A percentile compares a stretch with the other conserved stretches of the same genome.
These are phyloP conservation scores for Muscidifurax raptorellus DNA, from an alignment of 1,140 invertebrate species.

Conservation along the genomic window DNA sequence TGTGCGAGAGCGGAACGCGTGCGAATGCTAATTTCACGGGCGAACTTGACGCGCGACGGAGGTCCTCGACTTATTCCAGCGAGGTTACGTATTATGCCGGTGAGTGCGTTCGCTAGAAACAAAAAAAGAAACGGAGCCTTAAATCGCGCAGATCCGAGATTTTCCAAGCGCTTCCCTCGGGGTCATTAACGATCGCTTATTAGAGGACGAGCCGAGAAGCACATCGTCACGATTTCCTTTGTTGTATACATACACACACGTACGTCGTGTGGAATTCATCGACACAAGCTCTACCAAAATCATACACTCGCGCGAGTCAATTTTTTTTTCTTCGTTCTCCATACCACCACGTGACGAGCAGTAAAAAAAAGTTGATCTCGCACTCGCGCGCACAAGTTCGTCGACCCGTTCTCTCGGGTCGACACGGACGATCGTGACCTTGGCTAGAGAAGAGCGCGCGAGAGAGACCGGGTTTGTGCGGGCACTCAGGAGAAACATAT, in stretches of 20 bases:
- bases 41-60: neutral
- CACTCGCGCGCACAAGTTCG: neutral
- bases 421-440: constrained; percentile 63
- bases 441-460: constrained; percentile 58
- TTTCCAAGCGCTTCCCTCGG: no score
- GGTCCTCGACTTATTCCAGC: neutral
- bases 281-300: no score
- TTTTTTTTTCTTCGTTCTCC: neutral
- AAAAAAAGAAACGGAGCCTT: no score
- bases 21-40: constrained; percentile 40
- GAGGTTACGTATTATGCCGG: neutral
- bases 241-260: no score
- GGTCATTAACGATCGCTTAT: neutral
- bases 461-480: constrained; percentile 35
- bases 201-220: no score
- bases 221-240: neutral
- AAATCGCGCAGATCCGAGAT: no score
- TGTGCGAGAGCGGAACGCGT: neutral
- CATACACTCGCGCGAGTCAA: neutral
- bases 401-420: constrained; percentile 35
- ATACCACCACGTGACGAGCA: neutral
- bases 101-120: neutral
- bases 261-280: no score
- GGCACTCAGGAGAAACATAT: constrained; percentile 60
- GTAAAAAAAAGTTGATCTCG: neutral